Conservation (phyloP, 2,888 invertebrate species). For the Meloe dianella region DNA sequence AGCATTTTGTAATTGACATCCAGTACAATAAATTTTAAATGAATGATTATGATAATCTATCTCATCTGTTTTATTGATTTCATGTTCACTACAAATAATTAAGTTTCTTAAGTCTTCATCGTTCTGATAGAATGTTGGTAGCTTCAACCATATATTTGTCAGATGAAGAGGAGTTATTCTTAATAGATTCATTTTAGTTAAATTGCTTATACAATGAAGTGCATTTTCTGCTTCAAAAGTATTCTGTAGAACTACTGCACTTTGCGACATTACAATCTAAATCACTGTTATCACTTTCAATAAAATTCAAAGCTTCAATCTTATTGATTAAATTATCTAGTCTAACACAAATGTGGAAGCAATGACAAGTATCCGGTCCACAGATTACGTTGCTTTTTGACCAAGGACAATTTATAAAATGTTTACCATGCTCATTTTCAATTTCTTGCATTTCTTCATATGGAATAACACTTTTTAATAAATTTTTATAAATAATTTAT, state of each 20-base stretch:
- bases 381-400: too few relatives aligned
- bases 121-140: not conserved
- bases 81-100: too few relatives aligned
- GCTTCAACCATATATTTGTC: not conserved
- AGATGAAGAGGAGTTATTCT: not conserved
- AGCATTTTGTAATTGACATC: too few relatives aligned
- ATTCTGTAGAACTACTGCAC: not conserved
- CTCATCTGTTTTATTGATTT: not conserved
- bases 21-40: too few relatives aligned
- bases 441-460: not conserved
- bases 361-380: not conserved
- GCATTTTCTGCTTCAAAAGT: not conserved
- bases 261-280: not conserved
- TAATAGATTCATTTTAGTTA: not conserved
- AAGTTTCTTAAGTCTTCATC: not conserved
- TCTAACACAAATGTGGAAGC: not conserved
- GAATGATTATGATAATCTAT: too few relatives aligned
- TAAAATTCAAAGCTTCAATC: not conserved
- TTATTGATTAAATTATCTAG: not conserved
- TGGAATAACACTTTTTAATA: not conserved
- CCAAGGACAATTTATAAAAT: too few relatives aligned
- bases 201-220: not conserved
- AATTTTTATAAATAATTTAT: not conserved
- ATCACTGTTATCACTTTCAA: too few relatives aligned
- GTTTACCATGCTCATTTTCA: not conserved